Conservation (phyloP, 2,113 vertebrate genomes). For the Takifugu flavidus region DNA sequence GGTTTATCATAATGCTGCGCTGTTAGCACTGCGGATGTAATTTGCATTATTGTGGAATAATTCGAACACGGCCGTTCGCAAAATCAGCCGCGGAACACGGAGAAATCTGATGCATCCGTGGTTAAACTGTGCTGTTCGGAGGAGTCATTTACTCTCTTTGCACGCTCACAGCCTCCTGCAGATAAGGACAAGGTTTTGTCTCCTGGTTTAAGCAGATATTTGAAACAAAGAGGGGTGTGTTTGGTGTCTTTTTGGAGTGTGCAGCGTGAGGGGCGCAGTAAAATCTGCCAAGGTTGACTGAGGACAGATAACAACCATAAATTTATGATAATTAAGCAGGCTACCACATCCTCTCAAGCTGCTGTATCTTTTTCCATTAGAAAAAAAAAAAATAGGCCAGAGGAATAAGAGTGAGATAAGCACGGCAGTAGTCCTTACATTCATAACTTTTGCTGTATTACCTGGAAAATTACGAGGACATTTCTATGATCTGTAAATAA, state of each 20-base stretch:
- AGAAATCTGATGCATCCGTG: constrained; percentile 31
- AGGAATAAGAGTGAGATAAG: constrained; percentile 16
- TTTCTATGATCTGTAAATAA: neutral
- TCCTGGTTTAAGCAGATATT: constrained; percentile 63
- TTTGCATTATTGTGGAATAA: constrained; percentile 20
- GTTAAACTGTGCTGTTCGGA: constrained; percentile 22
- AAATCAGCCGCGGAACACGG: constrained; percentile 24
- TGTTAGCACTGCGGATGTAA: constrained; percentile 24
- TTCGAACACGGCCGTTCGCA: constrained; percentile 21
- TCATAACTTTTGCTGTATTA: constrained; percentile 14
- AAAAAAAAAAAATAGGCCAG: constrained; percentile 33
- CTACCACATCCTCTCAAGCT: constrained; percentile 54
- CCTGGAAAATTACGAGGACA: neutral
- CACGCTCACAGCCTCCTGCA: constrained; percentile 56
- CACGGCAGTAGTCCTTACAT: neutral
- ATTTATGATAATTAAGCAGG: constrained; percentile 67
- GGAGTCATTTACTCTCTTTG: constrained; percentile 55
- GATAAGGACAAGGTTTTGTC: constrained; percentile 69
- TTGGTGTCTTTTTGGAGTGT: constrained; percentile 46
- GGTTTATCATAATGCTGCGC: neutral
- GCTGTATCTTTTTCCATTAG: constrained; percentile 43
- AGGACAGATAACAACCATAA: constrained; percentile 69
- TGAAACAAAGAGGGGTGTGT: constrained; percentile 60
- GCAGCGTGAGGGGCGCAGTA: constrained; percentile 44
- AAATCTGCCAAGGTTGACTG: constrained; percentile 65